Conservation (phyloP, 1,140 invertebrate species). For the Maconellicoccus hirsutus region DNA sequence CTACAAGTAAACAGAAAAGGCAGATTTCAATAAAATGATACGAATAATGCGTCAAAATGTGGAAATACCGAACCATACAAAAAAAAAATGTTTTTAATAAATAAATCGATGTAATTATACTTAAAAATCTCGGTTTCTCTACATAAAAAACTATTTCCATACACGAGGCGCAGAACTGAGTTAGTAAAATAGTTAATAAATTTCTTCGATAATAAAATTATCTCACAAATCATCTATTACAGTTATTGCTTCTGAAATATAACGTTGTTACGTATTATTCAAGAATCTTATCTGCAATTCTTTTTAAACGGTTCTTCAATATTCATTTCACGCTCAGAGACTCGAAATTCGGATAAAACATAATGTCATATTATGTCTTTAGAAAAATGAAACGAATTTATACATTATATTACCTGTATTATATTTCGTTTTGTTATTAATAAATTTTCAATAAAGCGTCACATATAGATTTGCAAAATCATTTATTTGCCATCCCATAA, state of each 20-base stretch:
- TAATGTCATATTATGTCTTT: background rate
- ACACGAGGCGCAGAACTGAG: background rate
- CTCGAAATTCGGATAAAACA: background rate
- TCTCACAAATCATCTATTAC: constrained; percentile 9
- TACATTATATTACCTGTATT: background rate
- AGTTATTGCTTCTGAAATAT: background rate
- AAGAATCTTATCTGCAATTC: background rate
- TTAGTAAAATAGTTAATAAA: background rate
- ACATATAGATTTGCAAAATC: background rate
- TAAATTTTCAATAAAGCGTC: background rate
- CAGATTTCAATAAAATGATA: too few relatives aligned
- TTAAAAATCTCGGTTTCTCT: too few relatives aligned
- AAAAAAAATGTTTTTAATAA: too few relatives aligned
- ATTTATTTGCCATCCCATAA: background rate
- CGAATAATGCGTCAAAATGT: too few relatives aligned
- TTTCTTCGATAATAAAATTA: background rate
- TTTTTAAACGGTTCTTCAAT: background rate
- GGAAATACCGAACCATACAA: too few relatives aligned
- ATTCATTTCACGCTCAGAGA: background rate
- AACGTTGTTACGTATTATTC: background rate
- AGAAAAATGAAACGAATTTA: background rate
- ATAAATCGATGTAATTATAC: too few relatives aligned
- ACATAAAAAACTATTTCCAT: background rate
- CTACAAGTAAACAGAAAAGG: too few relatives aligned
- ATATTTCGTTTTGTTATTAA: background rate